Evolutionary conservation across 1,140 invertebrate genomes (phyloP).

Genomic region (Eumaeus atala): DNA sequence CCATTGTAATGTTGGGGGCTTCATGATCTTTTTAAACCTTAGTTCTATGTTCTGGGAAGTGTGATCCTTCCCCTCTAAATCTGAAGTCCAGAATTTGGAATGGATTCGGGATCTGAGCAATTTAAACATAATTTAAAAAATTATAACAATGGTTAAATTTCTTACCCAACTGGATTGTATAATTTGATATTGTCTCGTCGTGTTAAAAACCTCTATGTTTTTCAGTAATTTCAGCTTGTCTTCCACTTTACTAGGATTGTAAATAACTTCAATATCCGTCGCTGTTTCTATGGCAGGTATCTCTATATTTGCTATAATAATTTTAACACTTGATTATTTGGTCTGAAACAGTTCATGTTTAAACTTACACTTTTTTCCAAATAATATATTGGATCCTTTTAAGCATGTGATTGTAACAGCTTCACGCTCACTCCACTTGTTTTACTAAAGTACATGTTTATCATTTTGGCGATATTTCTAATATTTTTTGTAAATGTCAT

Average conservation of each 20-base stretch:
- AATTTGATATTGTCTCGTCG: background rate
- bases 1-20: background rate
- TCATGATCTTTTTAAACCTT: constrained; percentile 3
- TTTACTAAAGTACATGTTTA: constrained; percentile 1
- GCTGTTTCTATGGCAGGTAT: background rate
- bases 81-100: constrained; percentile 14
- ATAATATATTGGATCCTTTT: constrained; percentile 11
- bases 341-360: constrained; percentile 9
- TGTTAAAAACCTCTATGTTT: background rate
- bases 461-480: constrained; percentile 18
- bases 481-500: constrained; percentile 18
- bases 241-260: constrained; percentile 14
- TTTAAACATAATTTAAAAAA: constrained; percentile 6
- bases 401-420: background rate
- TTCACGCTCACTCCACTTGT: too few relatives aligned
- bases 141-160: background rate
- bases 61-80: constrained; percentile 17
- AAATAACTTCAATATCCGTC: constrained; percentile 6
- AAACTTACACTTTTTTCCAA: constrained; percentile 14
- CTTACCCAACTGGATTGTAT: background rate
- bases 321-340: background rate
- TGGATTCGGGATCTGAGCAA: constrained; percentile 10
- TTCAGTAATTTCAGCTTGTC: constrained; percentile 16
- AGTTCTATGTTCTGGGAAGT: background rate
- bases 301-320: constrained; percentile 2